These are phyloP conservation scores for Lampropteryx suffumata DNA, from an alignment of 2,888 invertebrate genomes.

Conservation along the genomic window DNA sequence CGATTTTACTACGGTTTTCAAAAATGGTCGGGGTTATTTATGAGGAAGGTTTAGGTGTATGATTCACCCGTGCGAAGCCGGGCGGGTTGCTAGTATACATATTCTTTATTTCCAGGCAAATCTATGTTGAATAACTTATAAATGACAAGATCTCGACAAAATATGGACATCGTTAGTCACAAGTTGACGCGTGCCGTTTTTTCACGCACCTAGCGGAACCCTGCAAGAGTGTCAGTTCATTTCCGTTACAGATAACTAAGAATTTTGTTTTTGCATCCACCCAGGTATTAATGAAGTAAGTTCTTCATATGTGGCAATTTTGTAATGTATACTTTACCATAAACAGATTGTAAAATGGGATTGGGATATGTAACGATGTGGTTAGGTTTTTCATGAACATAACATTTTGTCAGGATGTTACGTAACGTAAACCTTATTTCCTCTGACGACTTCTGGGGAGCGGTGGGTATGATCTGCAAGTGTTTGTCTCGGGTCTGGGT, in stretches of 20 bases:
- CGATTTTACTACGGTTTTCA: too few relatives aligned
- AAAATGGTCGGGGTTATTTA: too few relatives aligned
- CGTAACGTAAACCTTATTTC: slow-evolving; percentile 5
- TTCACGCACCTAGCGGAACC: slow-evolving; percentile 30
- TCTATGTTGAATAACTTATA: neutral
- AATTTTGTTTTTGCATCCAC: slow-evolving; percentile 44
- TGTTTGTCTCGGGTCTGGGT: too few relatives aligned
- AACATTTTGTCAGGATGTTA: slow-evolving; percentile 16
- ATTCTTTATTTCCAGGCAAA: too few relatives aligned
- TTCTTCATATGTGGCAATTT: slow-evolving; percentile 45
- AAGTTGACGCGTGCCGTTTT: slow-evolving; percentile 12
- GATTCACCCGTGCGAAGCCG: too few relatives aligned
- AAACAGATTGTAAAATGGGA: slow-evolving; percentile 36
- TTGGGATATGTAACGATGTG: slow-evolving; percentile 19
- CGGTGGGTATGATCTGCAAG: too few relatives aligned
- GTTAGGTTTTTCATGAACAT: slow-evolving; percentile 9
- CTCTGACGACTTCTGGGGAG: too few relatives aligned
- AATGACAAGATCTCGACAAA: slow-evolving; percentile 1
- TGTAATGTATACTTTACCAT: slow-evolving; percentile 47
- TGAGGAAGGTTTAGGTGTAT: too few relatives aligned
- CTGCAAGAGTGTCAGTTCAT: slow-evolving; percentile 45
- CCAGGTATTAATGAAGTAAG: slow-evolving; percentile 43
- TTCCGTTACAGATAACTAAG: slow-evolving; percentile 55
- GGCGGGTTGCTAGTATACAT: too few relatives aligned
- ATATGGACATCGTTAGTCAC: slow-evolving; percentile 19